Percentiles rank a stretch among this genome's conserved stretches.
phyloP scores from a whole-genome alignment of 2,888 invertebrate species.

The Epinotia ramella region DNA sequence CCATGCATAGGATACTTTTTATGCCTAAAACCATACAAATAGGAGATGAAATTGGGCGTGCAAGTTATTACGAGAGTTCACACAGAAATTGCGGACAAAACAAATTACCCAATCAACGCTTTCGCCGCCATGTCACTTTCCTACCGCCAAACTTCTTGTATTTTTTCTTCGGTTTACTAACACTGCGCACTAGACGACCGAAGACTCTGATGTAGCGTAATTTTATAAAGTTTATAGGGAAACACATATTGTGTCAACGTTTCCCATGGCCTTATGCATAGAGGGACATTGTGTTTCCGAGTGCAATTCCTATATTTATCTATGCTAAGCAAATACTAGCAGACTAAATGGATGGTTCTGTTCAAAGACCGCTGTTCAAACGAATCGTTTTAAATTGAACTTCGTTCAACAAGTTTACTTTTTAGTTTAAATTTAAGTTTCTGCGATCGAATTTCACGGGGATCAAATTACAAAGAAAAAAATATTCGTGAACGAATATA shows the following conservation, averaged over 20 bases:
- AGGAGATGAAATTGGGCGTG: too few relatives aligned
- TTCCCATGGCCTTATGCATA: conserved; percentile 64
- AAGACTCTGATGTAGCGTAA: conserved; percentile 62
- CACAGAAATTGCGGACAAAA: conserved; percentile 25
- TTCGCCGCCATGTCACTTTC: conserved; percentile 70
- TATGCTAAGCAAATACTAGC: conserved; percentile 38
- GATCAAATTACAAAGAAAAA: too few relatives aligned
- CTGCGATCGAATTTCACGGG: too few relatives aligned
- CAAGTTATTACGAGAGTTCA: too few relatives aligned
- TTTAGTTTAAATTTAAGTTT: too few relatives aligned
- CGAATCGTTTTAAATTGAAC: too few relatives aligned
- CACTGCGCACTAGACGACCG: conserved; percentile 59
- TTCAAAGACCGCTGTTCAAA: neutral
- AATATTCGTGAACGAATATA: too few relatives aligned
- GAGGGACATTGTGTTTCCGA: conserved; percentile 27
- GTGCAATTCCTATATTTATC: conserved; percentile 34
- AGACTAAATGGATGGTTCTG: conserved; percentile 22
- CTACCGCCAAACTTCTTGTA: conserved; percentile 68
- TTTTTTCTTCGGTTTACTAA: conserved; percentile 60
- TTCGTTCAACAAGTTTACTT: too few relatives aligned
- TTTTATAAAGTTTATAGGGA: conserved; percentile 60
- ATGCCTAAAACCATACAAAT: too few relatives aligned
- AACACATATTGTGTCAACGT: conserved; percentile 66
- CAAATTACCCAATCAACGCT: conserved; percentile 65
- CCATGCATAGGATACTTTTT: too few relatives aligned